Evolutionary conservation across 2,797 vertebrate species (phyloP).

Genomic region (Gymnothorax javanicus): DNA sequence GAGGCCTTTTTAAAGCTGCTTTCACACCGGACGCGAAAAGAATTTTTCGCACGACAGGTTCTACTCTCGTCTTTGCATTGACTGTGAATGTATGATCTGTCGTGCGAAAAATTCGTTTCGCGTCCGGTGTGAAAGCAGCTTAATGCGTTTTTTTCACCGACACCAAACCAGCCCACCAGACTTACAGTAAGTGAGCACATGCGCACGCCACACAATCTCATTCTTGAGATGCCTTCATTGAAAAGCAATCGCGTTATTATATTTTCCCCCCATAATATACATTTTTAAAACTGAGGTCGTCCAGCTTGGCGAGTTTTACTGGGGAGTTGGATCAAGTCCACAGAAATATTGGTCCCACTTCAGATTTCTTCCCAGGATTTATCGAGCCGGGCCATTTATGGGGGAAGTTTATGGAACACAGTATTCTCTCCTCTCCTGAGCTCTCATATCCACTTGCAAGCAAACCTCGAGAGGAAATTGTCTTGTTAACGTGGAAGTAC

Average conservation of each 20-base stretch:
- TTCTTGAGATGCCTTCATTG: slow-evolving; percentile 56
- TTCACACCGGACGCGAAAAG: too few species aligned
- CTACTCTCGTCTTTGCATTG: too few species aligned
- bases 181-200: slow-evolving; percentile 53
- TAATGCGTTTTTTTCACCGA: slow-evolving; percentile 32
- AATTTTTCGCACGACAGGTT: too few species aligned
- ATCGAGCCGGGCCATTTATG: slow-evolving; percentile 65
- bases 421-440: slow-evolving; percentile 59
- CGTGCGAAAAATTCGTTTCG: too few species aligned
- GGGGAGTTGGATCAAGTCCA: slow-evolving; percentile 60
- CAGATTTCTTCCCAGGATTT: slow-evolving; percentile 69
- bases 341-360: slow-evolving; percentile 67
- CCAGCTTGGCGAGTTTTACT: slow-evolving; percentile 62
- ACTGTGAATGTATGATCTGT: too few species aligned
- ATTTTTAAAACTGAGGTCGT: slow-evolving; percentile 66
- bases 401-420: slow-evolving; percentile 64
- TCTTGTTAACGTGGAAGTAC: slow-evolving; percentile 53
- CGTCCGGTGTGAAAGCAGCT: slow-evolving; percentile 45
- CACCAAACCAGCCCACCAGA: slow-evolving; percentile 48
- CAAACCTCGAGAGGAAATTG: slow-evolving; percentile 53
- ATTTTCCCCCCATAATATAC: slow-evolving; percentile 53
- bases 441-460: slow-evolving; percentile 34
- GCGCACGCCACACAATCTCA: slow-evolving; percentile 50
- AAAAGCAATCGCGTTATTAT: slow-evolving; percentile 55
- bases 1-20: too few species aligned